These are phyloP conservation scores for Solea solea DNA, from an alignment of 2,113 vertebrate species.

Conservation along the genomic window DNA sequence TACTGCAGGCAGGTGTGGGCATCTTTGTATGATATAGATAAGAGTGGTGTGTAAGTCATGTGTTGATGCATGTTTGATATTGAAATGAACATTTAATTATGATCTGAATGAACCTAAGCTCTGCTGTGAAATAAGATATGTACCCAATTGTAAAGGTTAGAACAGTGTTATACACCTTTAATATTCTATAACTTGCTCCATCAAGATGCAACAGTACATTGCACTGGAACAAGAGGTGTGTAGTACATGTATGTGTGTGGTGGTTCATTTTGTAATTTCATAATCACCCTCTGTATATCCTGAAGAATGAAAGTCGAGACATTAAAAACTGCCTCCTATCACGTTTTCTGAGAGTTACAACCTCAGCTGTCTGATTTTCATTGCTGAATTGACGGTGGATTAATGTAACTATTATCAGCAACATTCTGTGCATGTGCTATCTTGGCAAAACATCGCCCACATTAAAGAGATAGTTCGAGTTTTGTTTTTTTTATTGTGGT, in stretches of 20 bases:
- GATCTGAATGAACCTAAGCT: background rate
- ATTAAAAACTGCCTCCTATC: background rate
- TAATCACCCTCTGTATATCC: background rate
- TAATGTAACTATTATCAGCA: conserved; percentile 5
- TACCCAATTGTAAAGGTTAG: too few relatives aligned
- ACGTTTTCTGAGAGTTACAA: background rate
- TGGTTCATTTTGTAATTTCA: too few relatives aligned
- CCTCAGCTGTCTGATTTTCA: conserved; percentile 34
- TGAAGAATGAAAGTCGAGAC: background rate
- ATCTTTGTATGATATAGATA: conserved; percentile 33
- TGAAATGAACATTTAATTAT: conserved; percentile 29
- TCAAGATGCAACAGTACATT: too few relatives aligned
- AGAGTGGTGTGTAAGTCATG: conserved; percentile 33
- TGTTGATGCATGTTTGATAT: conserved; percentile 26
- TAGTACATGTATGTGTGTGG: too few relatives aligned
- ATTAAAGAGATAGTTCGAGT: background rate
- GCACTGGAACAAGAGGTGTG: too few relatives aligned
- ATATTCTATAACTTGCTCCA: too few relatives aligned
- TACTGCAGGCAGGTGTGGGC: background rate
- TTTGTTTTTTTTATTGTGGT: too few relatives aligned
- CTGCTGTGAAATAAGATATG: background rate
- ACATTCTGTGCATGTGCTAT: conserved; percentile 5
- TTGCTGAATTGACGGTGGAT: conserved; percentile 33
- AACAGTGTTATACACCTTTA: too few relatives aligned
- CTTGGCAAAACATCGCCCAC: conserved; percentile 15